Percentiles rank a stretch among this genome's conserved stretches.
Conservation (phyloP, 2,797 vertebrate genomes). For the Lithobates pipiens region DNA sequence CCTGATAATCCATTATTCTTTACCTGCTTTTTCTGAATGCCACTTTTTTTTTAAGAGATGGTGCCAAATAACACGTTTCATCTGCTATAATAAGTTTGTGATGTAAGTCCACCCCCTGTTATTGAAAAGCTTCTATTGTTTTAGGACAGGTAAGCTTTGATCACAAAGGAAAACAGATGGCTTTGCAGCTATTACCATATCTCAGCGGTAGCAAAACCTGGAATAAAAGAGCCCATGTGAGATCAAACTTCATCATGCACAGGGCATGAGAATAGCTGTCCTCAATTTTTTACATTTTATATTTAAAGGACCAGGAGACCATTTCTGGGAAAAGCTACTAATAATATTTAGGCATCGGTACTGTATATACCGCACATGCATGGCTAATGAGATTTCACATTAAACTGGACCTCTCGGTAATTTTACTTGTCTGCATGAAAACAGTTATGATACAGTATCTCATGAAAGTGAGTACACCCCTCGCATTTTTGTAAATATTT, state of each 20-base stretch:
- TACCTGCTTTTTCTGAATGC: conserved; percentile 6
- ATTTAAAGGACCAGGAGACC: neutral
- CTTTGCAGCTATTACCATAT: conserved; percentile 51
- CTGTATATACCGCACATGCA: neutral
- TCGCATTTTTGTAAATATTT: too few relatives aligned
- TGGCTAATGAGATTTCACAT: neutral
- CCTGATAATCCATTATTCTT: conserved; percentile 53
- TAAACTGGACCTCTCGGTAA: neutral
- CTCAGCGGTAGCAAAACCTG: conserved; percentile 37
- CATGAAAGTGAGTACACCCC: too few relatives aligned
- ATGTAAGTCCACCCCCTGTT: conserved; percentile 14
- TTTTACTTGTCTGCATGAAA: too few relatives aligned
- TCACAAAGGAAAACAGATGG: conserved; percentile 59
- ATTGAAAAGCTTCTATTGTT: conserved; percentile 51
- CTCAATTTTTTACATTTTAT: conserved; percentile 8
- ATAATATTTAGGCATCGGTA: neutral
- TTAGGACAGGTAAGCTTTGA: conserved; percentile 49
- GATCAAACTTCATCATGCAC: conserved; percentile 46
- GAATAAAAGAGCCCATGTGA: conserved; percentile 55
- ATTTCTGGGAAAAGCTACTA: neutral
- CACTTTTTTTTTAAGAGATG: conserved; percentile 4
- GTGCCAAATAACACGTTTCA: conserved; percentile 39
- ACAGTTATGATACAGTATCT: too few relatives aligned
- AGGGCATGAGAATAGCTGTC: conserved; percentile 2
- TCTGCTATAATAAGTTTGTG: conserved; percentile 29